Evolutionary conservation across 1,140 invertebrate genomes (phyloP).

Genomic region (Leptinotarsa texana): DNA sequence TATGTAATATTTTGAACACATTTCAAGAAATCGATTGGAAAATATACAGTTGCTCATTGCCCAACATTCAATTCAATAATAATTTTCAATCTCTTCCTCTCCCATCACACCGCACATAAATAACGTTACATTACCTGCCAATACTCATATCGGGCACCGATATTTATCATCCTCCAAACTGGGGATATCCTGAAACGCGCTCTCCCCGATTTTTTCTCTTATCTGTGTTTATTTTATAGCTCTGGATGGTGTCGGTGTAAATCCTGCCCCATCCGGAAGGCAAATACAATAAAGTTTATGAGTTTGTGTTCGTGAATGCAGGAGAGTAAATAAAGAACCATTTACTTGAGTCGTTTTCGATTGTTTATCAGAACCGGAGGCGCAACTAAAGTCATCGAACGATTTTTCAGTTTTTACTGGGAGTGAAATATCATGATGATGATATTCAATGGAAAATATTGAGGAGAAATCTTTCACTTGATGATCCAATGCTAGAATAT

Average conservation of each 20-base stretch:
- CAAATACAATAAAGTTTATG: constrained; percentile 8
- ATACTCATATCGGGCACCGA: not conserved
- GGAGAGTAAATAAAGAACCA: not conserved
- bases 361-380: not conserved
- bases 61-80: not conserved
- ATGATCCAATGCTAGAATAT: too few relatives aligned
- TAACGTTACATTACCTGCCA: not conserved
- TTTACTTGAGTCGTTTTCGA: constrained; percentile 1
- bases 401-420: too few relatives aligned
- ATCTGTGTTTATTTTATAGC: constrained; percentile 6
- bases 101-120: not conserved
- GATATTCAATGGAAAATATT: too few relatives aligned
- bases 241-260: constrained; percentile 5
- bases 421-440: too few relatives aligned
- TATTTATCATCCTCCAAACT: constrained; percentile 3
- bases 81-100: not conserved
- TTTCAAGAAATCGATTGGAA: too few relatives aligned
- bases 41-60: not conserved
- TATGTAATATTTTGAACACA: too few relatives aligned
- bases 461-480: too few relatives aligned
- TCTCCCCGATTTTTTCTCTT: constrained; percentile 1
- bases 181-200: constrained; percentile 7
- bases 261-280: constrained; percentile 4
- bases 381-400: not conserved
- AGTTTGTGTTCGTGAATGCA: constrained; percentile 1